Evolutionary conservation across 2,113 vertebrate species (phyloP).

Genomic region (Shinisaurus crocodilurus): DNA sequence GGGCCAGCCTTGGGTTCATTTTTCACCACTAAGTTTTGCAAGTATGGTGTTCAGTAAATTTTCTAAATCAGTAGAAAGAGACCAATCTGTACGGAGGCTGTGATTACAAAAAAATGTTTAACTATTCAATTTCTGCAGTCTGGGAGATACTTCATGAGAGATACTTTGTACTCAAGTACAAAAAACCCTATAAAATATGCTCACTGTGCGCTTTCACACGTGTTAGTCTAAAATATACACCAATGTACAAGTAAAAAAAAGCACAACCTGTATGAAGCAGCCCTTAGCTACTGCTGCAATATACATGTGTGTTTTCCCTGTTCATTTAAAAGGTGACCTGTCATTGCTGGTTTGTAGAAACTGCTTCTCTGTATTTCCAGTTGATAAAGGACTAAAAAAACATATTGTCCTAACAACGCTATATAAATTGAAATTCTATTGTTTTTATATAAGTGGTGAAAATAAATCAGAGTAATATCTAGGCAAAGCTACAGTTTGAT

Average conservation of each 20-base stretch:
- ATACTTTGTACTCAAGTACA: not conserved
- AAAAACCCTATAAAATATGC: not conserved
- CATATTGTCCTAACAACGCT: slow-evolving; percentile 64
- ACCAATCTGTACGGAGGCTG: slow-evolving; percentile 1
- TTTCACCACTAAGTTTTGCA: not conserved
- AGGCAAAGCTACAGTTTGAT: slow-evolving; percentile 76
- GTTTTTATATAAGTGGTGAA: slow-evolving; percentile 66
- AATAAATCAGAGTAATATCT: slow-evolving; percentile 79
- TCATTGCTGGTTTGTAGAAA: slow-evolving; percentile 43
- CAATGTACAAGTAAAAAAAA: not conserved
- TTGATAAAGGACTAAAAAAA: slow-evolving; percentile 70
- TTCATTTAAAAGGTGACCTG: slow-evolving; percentile 68
- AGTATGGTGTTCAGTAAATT: not conserved
- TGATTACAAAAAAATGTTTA: not conserved
- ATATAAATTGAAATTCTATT: slow-evolving; percentile 64
- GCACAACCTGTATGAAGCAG: not conserved
- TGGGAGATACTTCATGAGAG: not conserved
- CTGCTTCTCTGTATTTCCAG: slow-evolving; percentile 53
- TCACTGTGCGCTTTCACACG: not conserved
- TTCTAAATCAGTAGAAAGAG: slow-evolving; percentile 37
- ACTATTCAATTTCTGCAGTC: not conserved
- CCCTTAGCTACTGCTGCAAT: slow-evolving; percentile 35
- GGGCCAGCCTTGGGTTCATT: not conserved
- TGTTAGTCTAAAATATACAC: not conserved
- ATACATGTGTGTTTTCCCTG: slow-evolving; percentile 18